Evolutionary conservation across 2,113 vertebrate species (phyloP).

Genomic region (Mobula birostris): DNA sequence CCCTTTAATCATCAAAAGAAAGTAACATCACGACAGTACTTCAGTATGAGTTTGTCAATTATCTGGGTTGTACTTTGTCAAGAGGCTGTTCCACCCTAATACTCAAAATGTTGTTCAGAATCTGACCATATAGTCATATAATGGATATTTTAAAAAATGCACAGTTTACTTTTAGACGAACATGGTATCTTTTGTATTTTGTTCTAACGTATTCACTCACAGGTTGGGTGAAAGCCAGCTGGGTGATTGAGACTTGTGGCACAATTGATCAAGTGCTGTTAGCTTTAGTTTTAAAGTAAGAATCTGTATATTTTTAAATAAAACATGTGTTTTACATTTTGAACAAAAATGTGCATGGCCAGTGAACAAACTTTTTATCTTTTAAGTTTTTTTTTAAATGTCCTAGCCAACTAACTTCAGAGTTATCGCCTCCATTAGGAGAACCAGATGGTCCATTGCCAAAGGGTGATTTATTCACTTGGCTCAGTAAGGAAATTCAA

Average conservation of each 20-base stretch:
- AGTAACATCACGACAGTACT: no score
- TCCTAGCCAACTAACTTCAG: background rate
- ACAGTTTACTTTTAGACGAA: background rate
- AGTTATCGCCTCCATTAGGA: background rate
- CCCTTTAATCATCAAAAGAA: no score
- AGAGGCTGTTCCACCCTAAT: background rate
- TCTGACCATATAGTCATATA: background rate
- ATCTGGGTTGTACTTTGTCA: background rate
- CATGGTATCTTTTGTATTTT: background rate
- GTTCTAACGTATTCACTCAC: background rate
- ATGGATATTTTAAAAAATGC: background rate
- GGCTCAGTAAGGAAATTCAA: background rate
- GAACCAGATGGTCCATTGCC: background rate
- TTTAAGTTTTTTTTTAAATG: background rate
- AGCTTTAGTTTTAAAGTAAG: background rate
- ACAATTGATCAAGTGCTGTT: background rate
- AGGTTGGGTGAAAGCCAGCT: background rate
- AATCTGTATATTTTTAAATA: conserved; percentile 10
- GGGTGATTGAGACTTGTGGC: background rate
- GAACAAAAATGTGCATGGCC: background rate
- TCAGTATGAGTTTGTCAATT: background rate
- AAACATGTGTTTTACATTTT: background rate
- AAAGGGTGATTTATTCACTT: background rate
- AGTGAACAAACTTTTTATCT: background rate
- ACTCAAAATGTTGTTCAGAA: background rate